Evolutionary conservation across 2,888 invertebrate species (phyloP), one percentile per base, ranked within the genome.

Genomic region (Drosophila colorata): DNA sequence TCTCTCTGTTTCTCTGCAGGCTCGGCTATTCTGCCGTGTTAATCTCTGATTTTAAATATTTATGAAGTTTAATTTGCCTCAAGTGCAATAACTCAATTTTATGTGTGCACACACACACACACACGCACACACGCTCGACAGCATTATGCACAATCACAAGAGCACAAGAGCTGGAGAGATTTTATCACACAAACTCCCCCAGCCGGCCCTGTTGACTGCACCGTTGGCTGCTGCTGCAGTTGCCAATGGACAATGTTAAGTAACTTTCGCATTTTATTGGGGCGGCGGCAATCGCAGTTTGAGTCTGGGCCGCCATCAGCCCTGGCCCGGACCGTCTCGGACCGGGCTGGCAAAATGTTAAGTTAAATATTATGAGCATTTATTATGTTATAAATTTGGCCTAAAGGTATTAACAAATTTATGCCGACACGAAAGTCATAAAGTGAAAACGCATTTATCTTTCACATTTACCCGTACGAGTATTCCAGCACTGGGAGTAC

Each of bases 61-160:
- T 91, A 90, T 91, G 91, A 90, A 89, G 89, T 89, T 90, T 90
- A 90, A 91, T 91, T 90, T 90, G 90, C 91, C 91, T 90, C 90
- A 83, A 90, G 90, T 89, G 90, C 85, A 90, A 91, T 90, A 90
- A 91, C 91, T 90, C 90, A 90, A 89, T 90, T 90, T 89, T 76
- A 82, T 88, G 82, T 80, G 74, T 65, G 53, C 68, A 59, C 72
- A 74, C 69, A 74, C 66, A 40, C 51, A 49, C 48, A 53, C 49
- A 33, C 58, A 40, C 55, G 44, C 37, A 37, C 23, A 44, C 37
- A 53, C 18, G 41, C 49, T 43, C 60, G 51, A 68, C 35, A 78
- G 78, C 74, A 78, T 78, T 76, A 78, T 76, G 76, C 75, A 67
- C 61, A 63, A 76, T 60, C 65, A 68, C 55, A 55, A 60, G 60